Base-by-base conservation (phyloP, 2,888 invertebrate species). In the Allacma fusca region DNA sequence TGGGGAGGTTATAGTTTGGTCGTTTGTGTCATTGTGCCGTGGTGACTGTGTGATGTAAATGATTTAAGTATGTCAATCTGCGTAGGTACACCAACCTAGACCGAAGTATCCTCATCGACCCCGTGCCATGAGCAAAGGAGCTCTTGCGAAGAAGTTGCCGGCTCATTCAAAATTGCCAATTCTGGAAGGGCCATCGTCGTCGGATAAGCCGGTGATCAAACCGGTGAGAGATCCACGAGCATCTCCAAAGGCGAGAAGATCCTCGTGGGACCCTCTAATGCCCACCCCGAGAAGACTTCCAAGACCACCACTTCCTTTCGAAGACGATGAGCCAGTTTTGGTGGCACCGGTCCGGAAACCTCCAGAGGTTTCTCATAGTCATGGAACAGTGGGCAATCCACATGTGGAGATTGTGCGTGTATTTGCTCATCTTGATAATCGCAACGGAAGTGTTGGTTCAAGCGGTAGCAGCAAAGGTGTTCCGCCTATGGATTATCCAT, bases 91-190 rank as follows among this genome's bases (percentile, higher is more conserved):
- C 64, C 83, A 91, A 83, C 88, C 89, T 4, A 90, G 85, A 80
- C 92, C 89, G 64, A 91, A 88, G 87, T 91, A 89, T 86, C 90
- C 87, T 84, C 91, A 88, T 86, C 90, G 88, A 82, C 87, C 87
- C 19, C 82, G 78, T 73, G 80, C 77, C 19, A 24, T 79, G 9
- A 76, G 81, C 13, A 83, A 81, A 68, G 81, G 57, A 28, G 29
- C 65, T 7, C 26, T 77, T 77, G 68, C 21, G 12, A 72, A 72
- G 29, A 74, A 74, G 64, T 71, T 79, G 75, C 71, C 80, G 43
- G 44, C 21, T n/a, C 78, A 81, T 34, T 75, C 80, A 26, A 81
- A 82, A 69, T 67, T 79, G 64, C 76, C 80, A 16, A 21, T 65
- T 57, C n/a, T 59, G 26, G 79, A 79, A 23, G 23, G 26, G 12